Percentiles rank a stretch among this genome's conserved stretches.
phyloP scores from a whole-genome alignment of 2,888 invertebrate genomes.

The Serripes groenlandicus region DNA sequence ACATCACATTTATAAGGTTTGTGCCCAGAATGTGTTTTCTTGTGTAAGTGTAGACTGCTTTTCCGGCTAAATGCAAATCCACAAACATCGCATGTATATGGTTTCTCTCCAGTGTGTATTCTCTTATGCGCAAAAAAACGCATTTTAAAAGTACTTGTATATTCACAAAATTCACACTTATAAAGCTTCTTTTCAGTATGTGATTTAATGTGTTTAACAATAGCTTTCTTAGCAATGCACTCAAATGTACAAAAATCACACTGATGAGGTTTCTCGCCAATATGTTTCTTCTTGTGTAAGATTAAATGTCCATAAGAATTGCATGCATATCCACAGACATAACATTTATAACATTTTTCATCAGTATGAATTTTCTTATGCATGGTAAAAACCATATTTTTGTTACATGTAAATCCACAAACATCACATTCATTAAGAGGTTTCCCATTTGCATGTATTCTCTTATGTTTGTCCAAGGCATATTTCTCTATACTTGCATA shows the following conservation, averaged over 20 bases:
- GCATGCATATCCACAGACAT: conserved; percentile 20
- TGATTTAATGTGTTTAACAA: conserved; percentile 30
- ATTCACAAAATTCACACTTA: conserved; percentile 17
- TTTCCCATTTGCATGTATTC: neutral
- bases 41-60: neutral
- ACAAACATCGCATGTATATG: conserved; percentile 6
- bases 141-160: conserved; percentile 20
- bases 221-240: conserved; percentile 3
- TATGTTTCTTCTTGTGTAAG: conserved; percentile 27
- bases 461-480: neutral
- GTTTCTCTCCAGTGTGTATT: conserved; percentile 15
- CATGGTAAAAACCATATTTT: neutral
- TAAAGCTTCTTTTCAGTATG: conserved; percentile 20
- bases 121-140: conserved; percentile 30
- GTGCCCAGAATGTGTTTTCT: neutral
- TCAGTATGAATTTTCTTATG: conserved; percentile 14
- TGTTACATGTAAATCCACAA: conserved; percentile 27
- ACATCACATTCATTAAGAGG: conserved; percentile 19
- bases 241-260: conserved; percentile 26
- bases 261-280: conserved; percentile 27
- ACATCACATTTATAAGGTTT: conserved; percentile 3
- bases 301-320: neutral
- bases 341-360: neutral
- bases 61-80: conserved; percentile 3
- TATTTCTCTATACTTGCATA: neutral